Base-by-base conservation (phyloP, 1,140 invertebrate species). In the Cydia fagiglandana region DNA sequence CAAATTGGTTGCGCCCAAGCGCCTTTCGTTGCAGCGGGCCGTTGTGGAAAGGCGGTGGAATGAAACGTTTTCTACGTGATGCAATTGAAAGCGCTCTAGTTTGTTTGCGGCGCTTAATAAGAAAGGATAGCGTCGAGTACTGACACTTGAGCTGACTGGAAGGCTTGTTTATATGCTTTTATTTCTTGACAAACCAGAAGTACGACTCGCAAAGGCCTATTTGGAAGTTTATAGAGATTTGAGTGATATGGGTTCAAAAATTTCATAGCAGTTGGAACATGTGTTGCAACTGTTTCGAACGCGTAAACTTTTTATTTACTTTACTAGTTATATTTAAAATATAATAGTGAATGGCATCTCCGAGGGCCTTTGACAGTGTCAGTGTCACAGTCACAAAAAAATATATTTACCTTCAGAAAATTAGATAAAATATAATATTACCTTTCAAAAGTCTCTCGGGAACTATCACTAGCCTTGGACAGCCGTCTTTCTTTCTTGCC, bases 371-470 rank as follows among this genome's bases (percentile, higher is more conserved):
- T 45, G 12, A 47, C 41, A 45, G 41, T 2, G 4, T 47, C 45
- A 47, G 45, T 1, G 2, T 15, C 7, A 13, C 45, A 17, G 17
- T 53, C n/a, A n/a, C n/a, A n/a, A n/a, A n/a, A n/a, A n/a, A n/a
- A n/a, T 53, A 0, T 53, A 17, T 53, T 53, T n/a, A 53, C 13
- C 12, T 45, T 76, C 50, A 10, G 73, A n/a, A 20, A 15, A 30
- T 15, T 10, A 53, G 73, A 17, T 30, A 28, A 61, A 20, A 1
- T 61, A 24, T 17, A 20, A 17, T 17, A 53, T 74, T 80, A 91
- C 90, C 89, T 88, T 74, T 91, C 90, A 83, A 91, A 83, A 15
- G 86, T 88, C 28, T 91, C 90, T 34, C 82, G 90, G 4, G 88
- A 92, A 47, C 79, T 80, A 15, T 91, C 88, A 75, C 87, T 89